A percentile compares a stretch with the other conserved stretches of the same genome.
These are phyloP conservation scores for Salmo trutta DNA, from an alignment of 2,797 vertebrate genomes.

Conservation along the genomic window DNA sequence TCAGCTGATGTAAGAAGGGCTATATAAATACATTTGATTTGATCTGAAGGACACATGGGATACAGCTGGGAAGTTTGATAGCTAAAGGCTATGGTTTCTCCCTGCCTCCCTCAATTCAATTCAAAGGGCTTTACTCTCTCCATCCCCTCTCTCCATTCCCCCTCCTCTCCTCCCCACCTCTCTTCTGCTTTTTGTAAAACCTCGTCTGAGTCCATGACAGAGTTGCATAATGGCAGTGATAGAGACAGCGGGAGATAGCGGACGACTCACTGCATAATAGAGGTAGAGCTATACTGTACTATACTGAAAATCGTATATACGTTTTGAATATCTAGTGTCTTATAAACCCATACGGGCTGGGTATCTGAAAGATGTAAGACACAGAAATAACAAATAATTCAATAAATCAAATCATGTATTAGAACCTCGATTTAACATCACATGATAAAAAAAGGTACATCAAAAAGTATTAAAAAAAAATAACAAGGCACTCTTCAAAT, in stretches of 20 bases:
- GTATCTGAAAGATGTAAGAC: no score
- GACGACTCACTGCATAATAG: no score
- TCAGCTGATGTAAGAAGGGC: no score
- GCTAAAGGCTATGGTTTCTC: slow-evolving; percentile 1
- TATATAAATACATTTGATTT: no score
- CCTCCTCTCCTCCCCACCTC: background rate
- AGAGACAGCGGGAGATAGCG: no score
- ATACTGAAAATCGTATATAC: no score
- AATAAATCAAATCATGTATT: background rate
- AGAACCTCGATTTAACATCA: background rate
- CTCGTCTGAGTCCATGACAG: background rate
- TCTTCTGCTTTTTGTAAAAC: slow-evolving; percentile 26
- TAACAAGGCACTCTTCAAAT: background rate
- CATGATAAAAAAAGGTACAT: background rate
- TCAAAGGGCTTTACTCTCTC: background rate
- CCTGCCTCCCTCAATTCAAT: slow-evolving; percentile 6
- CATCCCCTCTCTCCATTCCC: slow-evolving; percentile 6
- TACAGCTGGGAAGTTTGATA: slow-evolving; percentile 9
- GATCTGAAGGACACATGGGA: slow-evolving; percentile 5
- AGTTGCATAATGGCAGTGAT: background rate
- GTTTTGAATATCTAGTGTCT: no score
- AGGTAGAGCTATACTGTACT: no score
- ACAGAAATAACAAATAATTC: no score
- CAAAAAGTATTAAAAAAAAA: background rate
- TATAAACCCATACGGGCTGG: no score